Conservation (phyloP, 2,113 vertebrate genomes). For the Chinchilla lanigera region DNA sequence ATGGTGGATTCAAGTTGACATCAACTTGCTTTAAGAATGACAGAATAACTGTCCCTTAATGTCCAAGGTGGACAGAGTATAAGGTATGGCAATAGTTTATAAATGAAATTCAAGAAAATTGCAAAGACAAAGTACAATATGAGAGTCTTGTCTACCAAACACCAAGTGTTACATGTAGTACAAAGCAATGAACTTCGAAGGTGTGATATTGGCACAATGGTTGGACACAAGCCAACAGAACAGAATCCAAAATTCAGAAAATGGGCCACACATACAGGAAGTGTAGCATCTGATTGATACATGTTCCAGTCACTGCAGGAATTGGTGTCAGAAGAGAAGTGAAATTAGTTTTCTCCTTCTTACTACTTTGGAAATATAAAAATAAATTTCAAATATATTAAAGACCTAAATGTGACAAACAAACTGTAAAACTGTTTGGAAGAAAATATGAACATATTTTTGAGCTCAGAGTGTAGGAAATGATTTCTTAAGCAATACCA, state of each 20-base stretch:
- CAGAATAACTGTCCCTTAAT: background rate
- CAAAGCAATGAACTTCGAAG: background rate
- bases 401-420: constrained; percentile 10
- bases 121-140: constrained; percentile 44
- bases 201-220: background rate
- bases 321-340: background rate
- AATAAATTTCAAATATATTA: constrained; percentile 31
- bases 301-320: background rate
- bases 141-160: background rate
- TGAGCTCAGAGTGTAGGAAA: constrained; percentile 8
- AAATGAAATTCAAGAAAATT: constrained; percentile 25
- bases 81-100: background rate
- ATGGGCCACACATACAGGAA: background rate
- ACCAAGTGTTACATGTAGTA: background rate
- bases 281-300: background rate
- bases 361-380: background rate
- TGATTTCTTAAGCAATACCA: constrained; percentile 35
- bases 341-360: background rate
- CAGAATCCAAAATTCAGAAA: background rate
- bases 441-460: constrained; percentile 11
- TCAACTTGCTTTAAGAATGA: background rate
- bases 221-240: background rate
- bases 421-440: constrained; percentile 16
- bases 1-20: background rate
- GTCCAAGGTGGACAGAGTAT: background rate